Evolutionary conservation across 2,797 vertebrate genomes (phyloP), one percentile per base, ranked within the genome.

Genomic region (Onychomys leucogaster): DNA sequence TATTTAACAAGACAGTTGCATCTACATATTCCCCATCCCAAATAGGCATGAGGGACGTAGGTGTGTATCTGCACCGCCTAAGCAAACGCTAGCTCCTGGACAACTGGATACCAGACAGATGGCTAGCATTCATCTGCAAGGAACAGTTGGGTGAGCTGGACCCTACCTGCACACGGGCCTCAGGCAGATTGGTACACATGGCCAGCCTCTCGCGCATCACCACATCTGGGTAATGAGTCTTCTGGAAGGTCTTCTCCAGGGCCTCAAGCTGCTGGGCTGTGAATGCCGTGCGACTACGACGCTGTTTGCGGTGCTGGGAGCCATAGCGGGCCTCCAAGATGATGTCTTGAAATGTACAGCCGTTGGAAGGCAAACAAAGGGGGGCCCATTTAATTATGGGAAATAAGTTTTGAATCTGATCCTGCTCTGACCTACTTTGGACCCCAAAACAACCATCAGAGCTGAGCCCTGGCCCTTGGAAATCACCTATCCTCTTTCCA

Each of bases 261-360:
- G 99, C 99, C 98, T 99, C 99, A 63, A 99, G 99, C 98, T 99
- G 99, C 97, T 99, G 99, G 23, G 99, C 99, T 0, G 99, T 99
- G 99, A 99, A 99, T 1, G 99, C 99, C 0, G 99, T 99, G 81
- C 99, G 99, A 49, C 99, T 99, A 75, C 99, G 99, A 41, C 99
- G 99, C 98, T 99, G 99, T 98, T 99, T 99, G 98, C 99, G 99
- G 98, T 99, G 99, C 98, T 99, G 99, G 95, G 99, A 99, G 97
- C 99, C 99, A 98, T 99, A 99, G 67, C 99, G 99, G 98, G 99
- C 99, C 99, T 99, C 99, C 97, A 99, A 99, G 98, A 99, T 99
- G 98, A 99, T 99, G 99, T 99, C 99, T 99, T 99, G 99, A 99
- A 99, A 99, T 99, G 99, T 99, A 99, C 99, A 99, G 98, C 99